Conservation (phyloP, 1,140 invertebrate genomes). For the Galendromus occidentalis region DNA sequence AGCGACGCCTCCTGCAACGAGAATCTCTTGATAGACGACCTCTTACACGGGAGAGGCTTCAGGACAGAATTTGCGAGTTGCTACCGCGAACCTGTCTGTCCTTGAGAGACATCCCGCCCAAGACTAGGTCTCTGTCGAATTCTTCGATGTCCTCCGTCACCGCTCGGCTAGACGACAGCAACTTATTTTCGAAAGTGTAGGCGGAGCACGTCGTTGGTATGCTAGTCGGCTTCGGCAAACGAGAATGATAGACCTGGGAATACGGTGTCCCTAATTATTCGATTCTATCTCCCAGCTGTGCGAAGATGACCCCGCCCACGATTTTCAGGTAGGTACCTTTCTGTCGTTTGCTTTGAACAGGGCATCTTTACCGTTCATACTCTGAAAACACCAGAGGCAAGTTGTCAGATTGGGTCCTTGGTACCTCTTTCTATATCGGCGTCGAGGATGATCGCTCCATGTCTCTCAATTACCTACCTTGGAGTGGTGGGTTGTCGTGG, state of each 20-base stretch:
- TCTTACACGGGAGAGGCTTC: conserved; percentile 21
- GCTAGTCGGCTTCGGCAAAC: background rate
- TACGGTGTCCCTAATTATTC: too few relatives aligned
- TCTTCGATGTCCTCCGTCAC: background rate
- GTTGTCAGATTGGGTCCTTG: too few relatives aligned
- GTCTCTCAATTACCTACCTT: background rate
- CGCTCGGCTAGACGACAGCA: background rate
- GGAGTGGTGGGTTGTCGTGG: background rate
- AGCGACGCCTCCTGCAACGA: conserved; percentile 72
- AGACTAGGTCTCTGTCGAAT: background rate
- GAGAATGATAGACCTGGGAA: background rate
- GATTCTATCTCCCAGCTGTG: too few relatives aligned
- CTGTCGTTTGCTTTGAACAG: too few relatives aligned
- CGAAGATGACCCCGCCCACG: too few relatives aligned
- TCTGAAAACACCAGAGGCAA: too few relatives aligned
- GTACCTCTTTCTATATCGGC: too few relatives aligned
- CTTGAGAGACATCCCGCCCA: background rate
- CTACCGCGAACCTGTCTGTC: background rate
- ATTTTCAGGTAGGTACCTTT: too few relatives aligned
- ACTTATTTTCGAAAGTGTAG: background rate
- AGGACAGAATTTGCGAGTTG: conserved; percentile 22
- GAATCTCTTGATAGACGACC: conserved; percentile 34
- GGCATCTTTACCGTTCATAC: too few relatives aligned
- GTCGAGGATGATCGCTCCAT: too few relatives aligned
- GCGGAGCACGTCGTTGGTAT: background rate